phyloP scores from a whole-genome alignment of 2,888 invertebrate species.

The Timema podura region DNA sequence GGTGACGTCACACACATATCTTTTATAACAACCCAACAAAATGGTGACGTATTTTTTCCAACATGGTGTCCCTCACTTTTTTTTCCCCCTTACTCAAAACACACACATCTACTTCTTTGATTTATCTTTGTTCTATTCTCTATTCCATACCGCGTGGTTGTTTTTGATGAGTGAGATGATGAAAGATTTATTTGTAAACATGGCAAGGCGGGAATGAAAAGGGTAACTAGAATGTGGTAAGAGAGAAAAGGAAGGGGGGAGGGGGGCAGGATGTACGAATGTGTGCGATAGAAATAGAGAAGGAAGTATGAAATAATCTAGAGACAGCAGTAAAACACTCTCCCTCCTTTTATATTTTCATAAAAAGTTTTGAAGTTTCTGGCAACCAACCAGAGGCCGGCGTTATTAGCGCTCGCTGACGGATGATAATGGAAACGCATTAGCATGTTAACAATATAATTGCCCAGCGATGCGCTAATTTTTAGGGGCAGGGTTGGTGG shows the following conservation, averaged over 20 bases:
- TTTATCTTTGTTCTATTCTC: no score
- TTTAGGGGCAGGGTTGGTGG: not conserved
- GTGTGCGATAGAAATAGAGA: not conserved
- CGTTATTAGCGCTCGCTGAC: not conserved
- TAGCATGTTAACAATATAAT: slow-evolving; percentile 22
- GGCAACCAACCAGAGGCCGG: slow-evolving; percentile 12
- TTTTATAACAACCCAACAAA: no score
- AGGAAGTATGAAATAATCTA: not conserved
- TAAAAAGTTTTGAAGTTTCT: slow-evolving; percentile 10
- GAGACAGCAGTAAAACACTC: not conserved
- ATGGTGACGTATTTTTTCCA: no score
- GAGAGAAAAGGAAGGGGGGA: not conserved
- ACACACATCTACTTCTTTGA: no score
- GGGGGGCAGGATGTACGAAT: not conserved
- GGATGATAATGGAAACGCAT: slow-evolving; percentile 9
- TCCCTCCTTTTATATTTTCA: slow-evolving; percentile 6
- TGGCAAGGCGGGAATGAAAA: no score
- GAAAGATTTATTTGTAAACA: no score
- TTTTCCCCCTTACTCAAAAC: no score
- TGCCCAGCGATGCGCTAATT: slow-evolving; percentile 22
- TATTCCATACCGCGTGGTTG: no score
- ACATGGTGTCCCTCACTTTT: no score
- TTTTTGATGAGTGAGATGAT: no score
- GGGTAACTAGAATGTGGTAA: no score
- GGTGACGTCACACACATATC: no score